Conservation (phyloP, 2,797 vertebrate species). For the Heteromormyrus szaboi region DNA sequence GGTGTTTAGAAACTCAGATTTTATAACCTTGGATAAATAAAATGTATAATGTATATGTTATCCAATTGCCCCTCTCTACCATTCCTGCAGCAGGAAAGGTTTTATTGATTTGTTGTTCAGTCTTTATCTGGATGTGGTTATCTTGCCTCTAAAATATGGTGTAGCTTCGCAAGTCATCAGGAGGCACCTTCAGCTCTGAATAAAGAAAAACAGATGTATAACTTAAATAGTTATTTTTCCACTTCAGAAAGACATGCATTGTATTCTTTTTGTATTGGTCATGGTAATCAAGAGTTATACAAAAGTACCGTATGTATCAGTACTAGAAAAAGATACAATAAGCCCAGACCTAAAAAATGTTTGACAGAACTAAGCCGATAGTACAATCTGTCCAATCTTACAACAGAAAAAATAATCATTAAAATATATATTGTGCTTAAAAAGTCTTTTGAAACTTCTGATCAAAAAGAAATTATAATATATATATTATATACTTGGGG, state of each 20-base stretch:
- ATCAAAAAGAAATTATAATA: too few relatives aligned
- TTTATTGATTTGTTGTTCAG: neutral
- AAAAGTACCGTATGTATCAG: neutral
- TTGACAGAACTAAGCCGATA: neutral
- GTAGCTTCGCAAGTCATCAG: neutral
- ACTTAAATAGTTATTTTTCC: neutral
- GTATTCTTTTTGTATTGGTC: neutral
- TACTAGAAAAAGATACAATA: neutral
- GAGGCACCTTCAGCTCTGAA: conserved; percentile 1
- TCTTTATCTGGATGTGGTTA: neutral
- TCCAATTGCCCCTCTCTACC: neutral
- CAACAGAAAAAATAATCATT: neutral
- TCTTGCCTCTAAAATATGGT: neutral
- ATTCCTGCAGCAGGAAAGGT: neutral
- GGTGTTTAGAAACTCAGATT: neutral
- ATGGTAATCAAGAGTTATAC: neutral
- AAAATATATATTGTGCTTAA: too few relatives aligned
- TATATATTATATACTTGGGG: too few relatives aligned
- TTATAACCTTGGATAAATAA: neutral
- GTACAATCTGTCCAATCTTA: neutral
- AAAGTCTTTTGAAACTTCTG: too few relatives aligned
- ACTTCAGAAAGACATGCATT: neutral
- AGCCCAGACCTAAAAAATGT: neutral
- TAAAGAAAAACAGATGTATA: neutral
- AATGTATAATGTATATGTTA: neutral